phyloP scores from a whole-genome alignment of 2,888 invertebrate species.

The Pammene aurita region DNA sequence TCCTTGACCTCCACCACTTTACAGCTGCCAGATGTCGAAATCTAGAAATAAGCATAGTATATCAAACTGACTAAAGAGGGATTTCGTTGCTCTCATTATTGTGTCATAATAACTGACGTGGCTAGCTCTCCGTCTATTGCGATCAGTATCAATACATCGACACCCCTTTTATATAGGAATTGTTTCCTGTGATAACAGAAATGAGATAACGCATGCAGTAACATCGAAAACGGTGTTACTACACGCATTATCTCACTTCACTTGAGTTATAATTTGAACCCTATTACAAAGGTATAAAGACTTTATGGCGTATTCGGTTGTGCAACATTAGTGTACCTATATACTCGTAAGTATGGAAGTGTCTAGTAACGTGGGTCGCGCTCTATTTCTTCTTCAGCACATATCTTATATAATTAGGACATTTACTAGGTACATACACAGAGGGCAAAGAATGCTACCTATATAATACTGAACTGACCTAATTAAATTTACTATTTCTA shows the following conservation, averaged over 20 bases:
- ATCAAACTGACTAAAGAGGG: too few species aligned
- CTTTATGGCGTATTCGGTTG: background rate
- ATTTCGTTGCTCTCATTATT: too few species aligned
- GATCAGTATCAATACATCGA: background rate
- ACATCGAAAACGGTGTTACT: too few species aligned
- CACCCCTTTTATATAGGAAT: background rate
- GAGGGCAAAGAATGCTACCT: background rate
- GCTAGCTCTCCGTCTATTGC: too few species aligned
- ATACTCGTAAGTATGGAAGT: background rate
- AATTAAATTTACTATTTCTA: too few species aligned
- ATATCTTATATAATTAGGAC: slow-evolving; percentile 3
- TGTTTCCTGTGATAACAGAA: background rate
- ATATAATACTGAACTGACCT: too few species aligned
- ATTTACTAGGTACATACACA: background rate
- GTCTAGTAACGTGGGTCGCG: slow-evolving; percentile 1
- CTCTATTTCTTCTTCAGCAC: background rate
- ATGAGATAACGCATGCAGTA: background rate
- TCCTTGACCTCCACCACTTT: too few species aligned
- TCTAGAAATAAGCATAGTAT: too few species aligned
- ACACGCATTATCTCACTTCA: too few species aligned
- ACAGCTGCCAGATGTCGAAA: too few species aligned
- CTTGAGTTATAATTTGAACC: background rate
- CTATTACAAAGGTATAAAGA: background rate
- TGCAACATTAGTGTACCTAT: background rate
- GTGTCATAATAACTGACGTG: too few species aligned